phyloP scores from a whole-genome alignment of 2,797 vertebrate species.

The Avahi laniger region DNA sequence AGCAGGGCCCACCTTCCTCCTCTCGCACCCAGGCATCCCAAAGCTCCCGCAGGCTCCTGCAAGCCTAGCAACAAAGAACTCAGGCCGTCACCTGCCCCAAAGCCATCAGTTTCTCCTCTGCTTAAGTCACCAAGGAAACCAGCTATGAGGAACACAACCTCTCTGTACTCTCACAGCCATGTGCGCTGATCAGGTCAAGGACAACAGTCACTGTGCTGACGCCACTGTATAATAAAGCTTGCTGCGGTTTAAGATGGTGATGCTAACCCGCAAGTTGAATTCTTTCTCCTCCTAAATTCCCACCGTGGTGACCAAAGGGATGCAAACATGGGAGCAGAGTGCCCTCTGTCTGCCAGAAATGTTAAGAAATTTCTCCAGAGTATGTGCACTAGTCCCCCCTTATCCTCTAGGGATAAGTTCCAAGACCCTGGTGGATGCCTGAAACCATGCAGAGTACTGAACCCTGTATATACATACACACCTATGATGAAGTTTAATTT shows the following conservation, averaged over 20 bases:
- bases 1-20: not conserved
- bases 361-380: not conserved
- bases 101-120: not conserved
- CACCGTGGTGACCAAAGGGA: no score
- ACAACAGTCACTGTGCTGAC: not conserved
- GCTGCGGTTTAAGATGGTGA: not conserved
- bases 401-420: not conserved
- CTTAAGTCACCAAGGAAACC: not conserved
- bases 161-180: not conserved
- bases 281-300: not conserved
- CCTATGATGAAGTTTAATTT: not conserved
- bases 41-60: not conserved
- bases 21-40: not conserved
- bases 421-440: not conserved
- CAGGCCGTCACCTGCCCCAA: not conserved
- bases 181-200: not conserved
- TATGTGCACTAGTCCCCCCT: not conserved
- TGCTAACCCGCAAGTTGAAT: not conserved
- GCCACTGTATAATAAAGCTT: not conserved
- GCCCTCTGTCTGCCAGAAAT: not conserved
- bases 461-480: not conserved
- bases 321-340: not conserved
- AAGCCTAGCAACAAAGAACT: not conserved
- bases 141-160: rapidly evolving
- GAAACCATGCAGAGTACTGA: not conserved